phyloP scores from a whole-genome alignment of 2,113 vertebrate species.

The Peromyscus maniculatus region DNA sequence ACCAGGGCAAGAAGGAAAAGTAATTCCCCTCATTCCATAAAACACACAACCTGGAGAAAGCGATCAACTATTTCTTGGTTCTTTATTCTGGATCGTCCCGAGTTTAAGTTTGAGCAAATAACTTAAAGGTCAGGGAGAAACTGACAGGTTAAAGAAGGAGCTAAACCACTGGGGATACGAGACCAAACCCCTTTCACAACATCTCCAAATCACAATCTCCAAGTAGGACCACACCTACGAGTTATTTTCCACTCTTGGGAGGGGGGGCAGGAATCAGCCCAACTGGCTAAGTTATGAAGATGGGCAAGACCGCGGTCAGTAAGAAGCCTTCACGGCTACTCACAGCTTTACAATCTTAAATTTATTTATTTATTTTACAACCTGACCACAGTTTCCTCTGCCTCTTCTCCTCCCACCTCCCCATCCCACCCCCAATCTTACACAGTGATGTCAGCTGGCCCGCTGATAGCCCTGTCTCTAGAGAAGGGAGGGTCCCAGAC shows the following conservation, averaged over 20 bases:
- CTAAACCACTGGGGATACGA: not conserved
- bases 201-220: not conserved
- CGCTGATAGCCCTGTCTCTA: not conserved
- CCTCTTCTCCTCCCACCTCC: no score
- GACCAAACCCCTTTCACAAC: not conserved
- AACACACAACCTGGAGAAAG: slow-evolving; percentile 29
- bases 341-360: not conserved
- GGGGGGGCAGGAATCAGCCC: not conserved
- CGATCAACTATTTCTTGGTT: not conserved
- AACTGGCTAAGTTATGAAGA: not conserved
- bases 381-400: no score
- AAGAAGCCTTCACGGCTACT: not conserved
- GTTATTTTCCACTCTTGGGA: not conserved
- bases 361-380: no score
- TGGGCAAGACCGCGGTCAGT: not conserved
- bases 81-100: not conserved
- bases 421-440: not conserved
- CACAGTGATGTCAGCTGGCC: not conserved
- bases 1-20: not conserved
- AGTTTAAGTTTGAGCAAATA: not conserved
- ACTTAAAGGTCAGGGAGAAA: not conserved
- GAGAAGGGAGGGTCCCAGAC: not conserved
- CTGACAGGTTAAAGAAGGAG: not conserved
- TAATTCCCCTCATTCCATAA: not conserved
- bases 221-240: not conserved